Percentiles rank a stretch among this genome's conserved stretches.
phyloP scores from a whole-genome alignment of 1,140 invertebrate genomes.

The Bombus turneri region DNA sequence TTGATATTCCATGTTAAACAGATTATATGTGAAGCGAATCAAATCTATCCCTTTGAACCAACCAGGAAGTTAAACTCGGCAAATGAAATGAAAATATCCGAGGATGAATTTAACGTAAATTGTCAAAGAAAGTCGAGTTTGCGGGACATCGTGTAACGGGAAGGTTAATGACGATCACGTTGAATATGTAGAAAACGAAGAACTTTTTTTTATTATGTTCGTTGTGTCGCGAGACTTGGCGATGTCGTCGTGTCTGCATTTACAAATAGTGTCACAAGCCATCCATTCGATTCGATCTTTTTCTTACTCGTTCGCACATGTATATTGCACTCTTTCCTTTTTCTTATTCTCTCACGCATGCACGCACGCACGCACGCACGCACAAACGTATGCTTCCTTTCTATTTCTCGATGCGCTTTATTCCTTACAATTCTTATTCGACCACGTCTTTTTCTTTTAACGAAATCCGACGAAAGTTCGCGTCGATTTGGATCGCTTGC shows the following conservation, averaged over 20 bases:
- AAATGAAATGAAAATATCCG: not conserved
- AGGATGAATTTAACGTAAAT: not conserved
- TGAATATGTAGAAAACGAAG: constrained; percentile 64
- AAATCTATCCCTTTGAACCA: not conserved
- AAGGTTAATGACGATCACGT: constrained; percentile 10
- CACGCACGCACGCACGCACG: not conserved
- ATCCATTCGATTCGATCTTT: constrained; percentile 16
- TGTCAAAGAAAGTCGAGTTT: not conserved
- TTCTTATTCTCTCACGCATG: not conserved
- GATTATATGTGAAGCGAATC: not conserved
- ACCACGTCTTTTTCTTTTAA: not conserved
- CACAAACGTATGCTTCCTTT: not conserved
- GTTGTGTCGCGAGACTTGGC: constrained; percentile 69
- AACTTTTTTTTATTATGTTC: constrained; percentile 75
- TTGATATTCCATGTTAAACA: not conserved
- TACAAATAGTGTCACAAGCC: constrained; percentile 52
- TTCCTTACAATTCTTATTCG: constrained; percentile 51
- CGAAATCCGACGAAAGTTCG: not conserved
- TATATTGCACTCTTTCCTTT: not conserved
- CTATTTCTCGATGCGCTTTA: not conserved
- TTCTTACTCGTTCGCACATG: not conserved
- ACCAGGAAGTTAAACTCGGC: not conserved
- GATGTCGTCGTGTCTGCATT: constrained; percentile 55
- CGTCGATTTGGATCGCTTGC: not conserved
- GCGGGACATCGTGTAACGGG: not conserved